A percentile compares a stretch with the other conserved stretches of the same genome.
These are phyloP conservation scores for Tokudaia tokunoshimensis DNA, from an alignment of 2,797 vertebrate species.

Conservation along the genomic window DNA sequence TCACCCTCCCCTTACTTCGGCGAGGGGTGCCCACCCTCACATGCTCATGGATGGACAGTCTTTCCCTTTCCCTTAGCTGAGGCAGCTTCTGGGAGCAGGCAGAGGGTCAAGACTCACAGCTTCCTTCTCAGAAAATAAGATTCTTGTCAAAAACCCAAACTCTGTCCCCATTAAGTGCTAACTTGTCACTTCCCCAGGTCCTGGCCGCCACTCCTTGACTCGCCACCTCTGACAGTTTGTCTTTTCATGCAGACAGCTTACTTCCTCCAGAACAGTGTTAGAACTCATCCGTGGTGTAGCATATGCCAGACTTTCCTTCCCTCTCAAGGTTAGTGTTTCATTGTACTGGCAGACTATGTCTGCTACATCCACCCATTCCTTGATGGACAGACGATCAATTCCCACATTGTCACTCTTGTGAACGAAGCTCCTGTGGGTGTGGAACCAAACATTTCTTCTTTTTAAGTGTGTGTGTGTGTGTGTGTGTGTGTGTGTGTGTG, in stretches of 20 bases:
- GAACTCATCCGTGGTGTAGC: fast-evolving
- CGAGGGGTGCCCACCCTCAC: not conserved
- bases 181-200: not conserved
- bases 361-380: not conserved
- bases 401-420: not conserved
- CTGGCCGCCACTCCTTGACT: too few species aligned
- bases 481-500: too few species aligned
- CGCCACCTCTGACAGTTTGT: not conserved
- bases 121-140: not conserved
- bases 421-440: fast-evolving
- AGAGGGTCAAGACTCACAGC: not conserved
- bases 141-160: not conserved
- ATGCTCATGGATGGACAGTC: not conserved
- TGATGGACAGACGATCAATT: not conserved
- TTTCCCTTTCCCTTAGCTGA: not conserved
- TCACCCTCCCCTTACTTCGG: not conserved
- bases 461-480: too few species aligned
- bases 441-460: not conserved
- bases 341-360: too few species aligned
- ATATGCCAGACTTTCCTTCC: not conserved
- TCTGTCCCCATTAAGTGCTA: not conserved
- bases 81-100: not conserved
- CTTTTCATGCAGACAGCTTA: not conserved
- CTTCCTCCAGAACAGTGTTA: too few species aligned
- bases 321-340: not conserved